phyloP scores from a whole-genome alignment of 2,113 vertebrate species.

The Alosa alosa region DNA sequence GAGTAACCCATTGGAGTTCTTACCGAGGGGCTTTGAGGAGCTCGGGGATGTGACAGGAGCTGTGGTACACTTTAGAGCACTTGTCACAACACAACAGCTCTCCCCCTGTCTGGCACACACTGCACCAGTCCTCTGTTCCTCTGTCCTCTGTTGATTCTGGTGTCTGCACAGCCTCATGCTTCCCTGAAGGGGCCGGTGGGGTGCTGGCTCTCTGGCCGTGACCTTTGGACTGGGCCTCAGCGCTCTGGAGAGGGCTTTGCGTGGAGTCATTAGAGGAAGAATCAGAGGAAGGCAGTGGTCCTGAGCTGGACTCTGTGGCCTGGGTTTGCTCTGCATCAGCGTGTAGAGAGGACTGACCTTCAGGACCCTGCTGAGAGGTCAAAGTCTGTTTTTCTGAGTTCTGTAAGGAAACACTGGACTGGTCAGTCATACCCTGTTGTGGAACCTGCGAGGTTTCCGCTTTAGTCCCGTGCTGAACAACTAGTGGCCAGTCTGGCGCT shows the following conservation, averaged over 20 bases:
- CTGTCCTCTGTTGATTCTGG: background rate
- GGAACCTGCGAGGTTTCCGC: background rate
- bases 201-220: background rate
- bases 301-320: background rate
- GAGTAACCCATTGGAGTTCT: background rate
- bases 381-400: background rate
- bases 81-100: slow-evolving; percentile 80
- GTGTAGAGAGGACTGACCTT: background rate
- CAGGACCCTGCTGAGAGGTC: background rate
- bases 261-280: background rate
- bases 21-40: slow-evolving; percentile 65
- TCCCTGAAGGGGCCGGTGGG: background rate
- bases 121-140: slow-evolving; percentile 75
- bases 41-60: slow-evolving; percentile 79
- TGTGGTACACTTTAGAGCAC: slow-evolving; percentile 82
- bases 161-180: background rate
- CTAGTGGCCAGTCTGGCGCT: background rate
- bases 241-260: background rate
- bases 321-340: background rate
- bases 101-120: slow-evolving; percentile 80
- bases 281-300: background rate
- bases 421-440: background rate
- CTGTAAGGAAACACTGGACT: background rate
- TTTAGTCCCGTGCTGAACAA: background rate
- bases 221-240: background rate